Base-by-base conservation (phyloP, 2,888 invertebrate species). In the Phorcus lineatus region DNA sequence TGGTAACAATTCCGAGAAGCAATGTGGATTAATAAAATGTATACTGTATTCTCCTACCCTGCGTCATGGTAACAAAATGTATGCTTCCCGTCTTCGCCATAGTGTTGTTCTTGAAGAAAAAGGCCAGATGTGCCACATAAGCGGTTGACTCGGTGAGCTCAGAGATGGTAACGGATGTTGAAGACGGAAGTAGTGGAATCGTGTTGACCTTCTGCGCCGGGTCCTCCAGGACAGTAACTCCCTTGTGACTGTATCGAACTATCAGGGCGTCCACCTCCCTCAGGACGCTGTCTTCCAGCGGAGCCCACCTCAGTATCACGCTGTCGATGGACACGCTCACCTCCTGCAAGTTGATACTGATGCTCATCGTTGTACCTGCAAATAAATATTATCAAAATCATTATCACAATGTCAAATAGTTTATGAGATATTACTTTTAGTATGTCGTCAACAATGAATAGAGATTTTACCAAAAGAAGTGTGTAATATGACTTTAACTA, bases 31-130 rank as follows among this genome's bases (percentile, higher is more conserved):
- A n/a, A n/a, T n/a, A n/a, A n/a, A n/a, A n/a, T n/a, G n/a, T n/a
- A n/a, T n/a, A n/a, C n/a, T n/a, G n/a, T n/a, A n/a, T n/a, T 11
- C 1, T 47, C 47, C 1, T 47, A 78, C 77, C 77, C 66, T 36
- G 1, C 11, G 66, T 40, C 28, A 55, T 70, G 0, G 79, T 79
- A 22, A 79, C 74, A 31, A 79, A 79, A 24, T 79, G 79, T 31
- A 79, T 79, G 16, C 74, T 74, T 17, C 74, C 74, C 1, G 79
- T 55, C 28, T 74, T 54, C 4, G 74, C 55, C 22, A 74, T 36
- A n/a, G 79, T 74, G 24, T 70, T 70, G 47, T 79, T 79, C 22
- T 55, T 74, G 47, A 79, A 79, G 31, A 79, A 24, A 17, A 79
- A 36, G 6, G 24, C 55, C 6, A 79, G 53, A 19, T 55, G 74